These are phyloP conservation scores for Parauchenoglanis ngamensis DNA, from an alignment of 2,797 vertebrate species.

Conservation along the genomic window DNA sequence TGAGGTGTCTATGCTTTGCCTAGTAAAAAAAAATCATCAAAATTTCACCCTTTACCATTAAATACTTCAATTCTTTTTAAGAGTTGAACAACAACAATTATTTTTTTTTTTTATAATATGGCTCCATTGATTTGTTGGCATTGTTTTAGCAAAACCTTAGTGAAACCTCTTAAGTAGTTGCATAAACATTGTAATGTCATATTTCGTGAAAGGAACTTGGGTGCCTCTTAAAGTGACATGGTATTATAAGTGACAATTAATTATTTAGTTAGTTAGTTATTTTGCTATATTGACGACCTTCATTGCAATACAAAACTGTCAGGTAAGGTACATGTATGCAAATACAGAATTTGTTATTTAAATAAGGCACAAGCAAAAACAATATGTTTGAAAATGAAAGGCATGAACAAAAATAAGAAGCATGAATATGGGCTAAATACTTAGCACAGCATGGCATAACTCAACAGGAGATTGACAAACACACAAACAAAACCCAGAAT, in stretches of 20 bases:
- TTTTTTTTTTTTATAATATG: not conserved
- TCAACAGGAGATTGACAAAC: no score
- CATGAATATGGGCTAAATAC: no score
- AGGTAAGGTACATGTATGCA: no score
- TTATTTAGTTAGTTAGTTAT: not conserved
- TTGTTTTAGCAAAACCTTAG: not conserved
- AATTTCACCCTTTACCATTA: not conserved
- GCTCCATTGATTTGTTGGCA: not conserved
- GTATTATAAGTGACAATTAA: no score
- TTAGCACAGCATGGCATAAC: no score
- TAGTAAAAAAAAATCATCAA: not conserved
- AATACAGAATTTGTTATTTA: no score
- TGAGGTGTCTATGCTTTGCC: not conserved
- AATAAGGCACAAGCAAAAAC: no score
- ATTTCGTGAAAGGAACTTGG: not conserved
- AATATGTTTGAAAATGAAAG: no score
- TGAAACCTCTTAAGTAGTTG: not conserved
- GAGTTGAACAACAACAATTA: not conserved
- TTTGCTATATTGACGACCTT: not conserved
- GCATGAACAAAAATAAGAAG: not conserved
- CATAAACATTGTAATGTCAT: not conserved
- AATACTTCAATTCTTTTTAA: not conserved
- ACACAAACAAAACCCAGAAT: no score
- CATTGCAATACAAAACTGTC: not conserved
- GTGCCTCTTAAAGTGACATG: not conserved